Conservation (phyloP, 1,140 invertebrate species). For the Diuraphis noxia region DNA sequence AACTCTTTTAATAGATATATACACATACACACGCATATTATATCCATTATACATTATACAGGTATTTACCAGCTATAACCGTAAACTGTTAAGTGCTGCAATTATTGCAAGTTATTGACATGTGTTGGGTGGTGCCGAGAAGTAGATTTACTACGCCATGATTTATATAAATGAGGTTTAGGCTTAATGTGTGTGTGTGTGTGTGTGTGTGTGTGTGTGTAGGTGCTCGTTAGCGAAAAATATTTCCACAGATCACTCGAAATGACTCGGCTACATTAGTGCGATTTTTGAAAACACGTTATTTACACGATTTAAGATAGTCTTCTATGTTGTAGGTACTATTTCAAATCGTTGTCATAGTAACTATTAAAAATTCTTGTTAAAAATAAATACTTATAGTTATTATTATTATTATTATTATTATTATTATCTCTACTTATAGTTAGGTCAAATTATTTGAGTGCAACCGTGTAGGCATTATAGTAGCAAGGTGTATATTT, state of each 20-base stretch:
- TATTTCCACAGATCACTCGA: not conserved
- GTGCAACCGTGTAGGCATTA: not conserved
- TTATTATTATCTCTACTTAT: too few species aligned
- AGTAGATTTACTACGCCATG: too few species aligned
- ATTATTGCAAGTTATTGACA: not conserved
- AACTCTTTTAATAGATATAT: not conserved
- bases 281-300: not conserved
- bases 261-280: not conserved
- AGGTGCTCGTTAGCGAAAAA: not conserved
- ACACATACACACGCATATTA: not conserved
- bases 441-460: not conserved
- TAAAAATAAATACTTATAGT: conserved; percentile 11
- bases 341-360: too few species aligned
- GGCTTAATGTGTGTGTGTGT: too few species aligned
- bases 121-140: too few species aligned
- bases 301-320: too few species aligned
- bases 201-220: not conserved
- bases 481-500: not conserved
- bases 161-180: too few species aligned
- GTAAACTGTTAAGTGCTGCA: not conserved
- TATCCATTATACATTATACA: too few species aligned
- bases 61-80: not conserved
- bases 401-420: too few species aligned
- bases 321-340: too few species aligned
- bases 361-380: not conserved